These are phyloP conservation scores for Polyommatus icarus DNA, from an alignment of 2,888 invertebrate genomes.

Conservation along the genomic window DNA sequence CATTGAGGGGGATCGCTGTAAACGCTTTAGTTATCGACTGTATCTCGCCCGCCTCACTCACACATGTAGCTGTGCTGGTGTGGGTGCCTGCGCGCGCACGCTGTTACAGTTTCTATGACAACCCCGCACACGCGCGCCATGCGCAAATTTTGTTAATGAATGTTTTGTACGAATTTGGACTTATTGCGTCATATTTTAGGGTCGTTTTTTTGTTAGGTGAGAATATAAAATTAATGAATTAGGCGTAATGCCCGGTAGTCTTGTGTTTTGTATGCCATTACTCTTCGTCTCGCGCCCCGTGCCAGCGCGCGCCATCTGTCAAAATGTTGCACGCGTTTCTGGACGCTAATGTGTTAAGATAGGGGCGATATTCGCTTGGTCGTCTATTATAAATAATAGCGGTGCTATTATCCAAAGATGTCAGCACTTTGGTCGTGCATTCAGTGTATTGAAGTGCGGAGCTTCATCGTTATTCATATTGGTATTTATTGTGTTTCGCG, in stretches of 20 bases:
- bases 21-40: slow-evolving; percentile 43
- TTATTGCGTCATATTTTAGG: slow-evolving; percentile 36
- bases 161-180: slow-evolving; percentile 39
- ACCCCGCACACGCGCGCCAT: slow-evolving; percentile 73
- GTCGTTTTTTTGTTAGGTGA: slow-evolving; percentile 42
- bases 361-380: slow-evolving; percentile 38
- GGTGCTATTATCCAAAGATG: slow-evolving; percentile 38
- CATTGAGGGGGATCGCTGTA: not conserved
- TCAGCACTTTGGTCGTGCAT: slow-evolving; percentile 38
- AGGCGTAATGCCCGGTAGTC: slow-evolving; percentile 71
- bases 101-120: slow-evolving; percentile 78
- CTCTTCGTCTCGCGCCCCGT: slow-evolving; percentile 56
- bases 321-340: slow-evolving; percentile 41
- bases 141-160: slow-evolving; percentile 57
- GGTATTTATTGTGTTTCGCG: not conserved
- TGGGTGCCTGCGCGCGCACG: slow-evolving; percentile 72
- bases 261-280: slow-evolving; percentile 67
- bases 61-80: slow-evolving; percentile 57
- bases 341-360: slow-evolving; percentile 34
- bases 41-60: slow-evolving; percentile 60
- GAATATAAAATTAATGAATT: slow-evolving; percentile 76
- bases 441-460: slow-evolving; percentile 33
- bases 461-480: slow-evolving; percentile 17
- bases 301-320: slow-evolving; percentile 45
- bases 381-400: slow-evolving; percentile 35